Conservation (phyloP, 2,797 vertebrate genomes). For the Champsocephalus gunnari region DNA sequence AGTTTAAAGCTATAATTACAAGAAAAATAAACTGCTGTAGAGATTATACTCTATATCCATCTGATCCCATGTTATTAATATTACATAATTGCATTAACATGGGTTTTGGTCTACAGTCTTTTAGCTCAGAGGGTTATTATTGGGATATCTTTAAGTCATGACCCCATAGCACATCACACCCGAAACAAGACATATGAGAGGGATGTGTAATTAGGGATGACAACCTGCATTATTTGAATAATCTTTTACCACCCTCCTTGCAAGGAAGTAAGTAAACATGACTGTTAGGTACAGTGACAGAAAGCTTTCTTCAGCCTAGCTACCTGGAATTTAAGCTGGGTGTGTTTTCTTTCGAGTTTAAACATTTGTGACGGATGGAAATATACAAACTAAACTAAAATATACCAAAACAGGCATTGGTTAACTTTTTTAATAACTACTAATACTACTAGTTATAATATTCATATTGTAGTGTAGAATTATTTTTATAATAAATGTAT, state of each 20-base stretch:
- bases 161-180: not conserved
- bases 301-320: slow-evolving; percentile 3
- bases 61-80: not conserved
- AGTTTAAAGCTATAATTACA: slow-evolving; percentile 7
- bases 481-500: too few species aligned
- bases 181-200: not conserved
- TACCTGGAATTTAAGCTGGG: slow-evolving; percentile 30
- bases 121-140: not conserved
- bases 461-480: too few species aligned
- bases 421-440: not conserved
- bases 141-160: not conserved
- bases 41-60: not conserved
- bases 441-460: not conserved
- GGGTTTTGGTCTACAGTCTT: not conserved
- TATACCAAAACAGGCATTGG: not conserved
- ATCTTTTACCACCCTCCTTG: not conserved
- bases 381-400: not conserved
- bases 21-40: not conserved
- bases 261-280: slow-evolving; percentile 5
- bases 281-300: not conserved
- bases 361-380: slow-evolving; percentile 2
- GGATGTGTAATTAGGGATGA: not conserved
- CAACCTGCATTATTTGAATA: slow-evolving; percentile 8
- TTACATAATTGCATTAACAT: slow-evolving; percentile 4
- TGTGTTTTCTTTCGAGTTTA: not conserved